These are phyloP conservation scores for Palythoa grandis DNA, from an alignment of 92 coral and sea anemone species.

Conservation along the genomic window DNA sequence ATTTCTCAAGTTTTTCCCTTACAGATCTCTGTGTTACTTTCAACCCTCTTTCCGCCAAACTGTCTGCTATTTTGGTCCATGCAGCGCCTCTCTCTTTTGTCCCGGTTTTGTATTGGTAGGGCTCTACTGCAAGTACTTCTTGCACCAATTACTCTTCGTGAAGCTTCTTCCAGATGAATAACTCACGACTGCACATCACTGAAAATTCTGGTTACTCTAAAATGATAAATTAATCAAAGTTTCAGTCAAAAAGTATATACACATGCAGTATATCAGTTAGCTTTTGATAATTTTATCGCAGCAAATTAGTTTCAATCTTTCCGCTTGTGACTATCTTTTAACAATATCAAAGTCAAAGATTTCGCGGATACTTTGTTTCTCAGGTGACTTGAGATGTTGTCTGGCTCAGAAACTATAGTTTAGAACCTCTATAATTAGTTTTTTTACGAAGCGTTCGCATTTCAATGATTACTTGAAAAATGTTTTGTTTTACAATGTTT, in stretches of 20 bases:
- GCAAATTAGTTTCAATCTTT: no score
- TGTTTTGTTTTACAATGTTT: neutral
- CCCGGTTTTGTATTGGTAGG: slow-evolving; percentile 25
- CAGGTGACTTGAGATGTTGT: no score
- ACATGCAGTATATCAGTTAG: no score
- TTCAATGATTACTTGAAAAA: neutral
- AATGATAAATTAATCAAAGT: neutral
- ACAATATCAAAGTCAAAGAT: no score
- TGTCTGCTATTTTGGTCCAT: neutral
- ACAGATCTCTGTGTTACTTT: neutral
- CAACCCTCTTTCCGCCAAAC: neutral
- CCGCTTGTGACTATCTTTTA: no score
- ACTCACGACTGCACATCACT: neutral
- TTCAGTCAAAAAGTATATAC: neutral
- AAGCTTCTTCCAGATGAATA: slow-evolving; percentile 25
- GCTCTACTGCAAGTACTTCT: slow-evolving; percentile 46
- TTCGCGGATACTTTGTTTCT: no score
- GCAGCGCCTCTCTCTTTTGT: neutral
- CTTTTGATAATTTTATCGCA: no score
- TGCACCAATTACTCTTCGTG: slow-evolving; percentile 32
- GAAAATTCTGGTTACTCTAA: no score
- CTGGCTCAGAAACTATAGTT: no score
- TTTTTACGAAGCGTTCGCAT: no score
- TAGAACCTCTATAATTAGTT: no score
- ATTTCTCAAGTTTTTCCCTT: no score